These are phyloP conservation scores for Emydoidea blandingii DNA, from an alignment of 2,797 vertebrate genomes.

Conservation along the genomic window DNA sequence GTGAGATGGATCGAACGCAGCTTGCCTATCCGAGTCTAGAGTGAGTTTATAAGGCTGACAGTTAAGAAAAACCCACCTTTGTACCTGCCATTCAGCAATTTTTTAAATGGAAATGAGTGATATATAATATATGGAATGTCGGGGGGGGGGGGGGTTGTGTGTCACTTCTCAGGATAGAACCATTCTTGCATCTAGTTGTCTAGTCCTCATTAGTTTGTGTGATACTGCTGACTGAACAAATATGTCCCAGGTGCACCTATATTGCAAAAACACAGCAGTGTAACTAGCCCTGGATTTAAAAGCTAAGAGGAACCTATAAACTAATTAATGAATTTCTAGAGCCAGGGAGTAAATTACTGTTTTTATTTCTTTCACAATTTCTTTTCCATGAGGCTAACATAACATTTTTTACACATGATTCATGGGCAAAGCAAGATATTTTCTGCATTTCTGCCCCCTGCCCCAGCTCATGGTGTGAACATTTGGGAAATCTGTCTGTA, in stretches of 20 bases:
- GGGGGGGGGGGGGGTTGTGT: too few species aligned
- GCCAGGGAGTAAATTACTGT: neutral
- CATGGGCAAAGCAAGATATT: neutral
- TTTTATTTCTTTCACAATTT: neutral
- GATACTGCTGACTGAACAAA: neutral
- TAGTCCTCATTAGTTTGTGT: slow-evolving; percentile 10
- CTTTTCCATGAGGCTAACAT: neutral
- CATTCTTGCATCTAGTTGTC: neutral
- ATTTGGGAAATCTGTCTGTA: neutral
- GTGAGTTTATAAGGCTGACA: fast-evolving
- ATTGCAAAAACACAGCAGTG: neutral
- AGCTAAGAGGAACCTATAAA: neutral
- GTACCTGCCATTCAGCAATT: neutral
- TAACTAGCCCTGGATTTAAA: neutral
- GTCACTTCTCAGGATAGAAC: neutral
- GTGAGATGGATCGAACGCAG: neutral
- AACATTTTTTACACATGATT: neutral
- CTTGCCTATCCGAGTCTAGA: neutral
- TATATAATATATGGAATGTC: neutral
- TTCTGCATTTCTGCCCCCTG: neutral
- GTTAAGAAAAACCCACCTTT: neutral
- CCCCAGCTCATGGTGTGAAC: neutral
- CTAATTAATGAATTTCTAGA: neutral
- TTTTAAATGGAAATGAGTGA: fast-evolving
- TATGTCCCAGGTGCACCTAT: neutral